Conservation (phyloP, 2,797 vertebrate genomes). For the Phylloscopus collybita region DNA sequence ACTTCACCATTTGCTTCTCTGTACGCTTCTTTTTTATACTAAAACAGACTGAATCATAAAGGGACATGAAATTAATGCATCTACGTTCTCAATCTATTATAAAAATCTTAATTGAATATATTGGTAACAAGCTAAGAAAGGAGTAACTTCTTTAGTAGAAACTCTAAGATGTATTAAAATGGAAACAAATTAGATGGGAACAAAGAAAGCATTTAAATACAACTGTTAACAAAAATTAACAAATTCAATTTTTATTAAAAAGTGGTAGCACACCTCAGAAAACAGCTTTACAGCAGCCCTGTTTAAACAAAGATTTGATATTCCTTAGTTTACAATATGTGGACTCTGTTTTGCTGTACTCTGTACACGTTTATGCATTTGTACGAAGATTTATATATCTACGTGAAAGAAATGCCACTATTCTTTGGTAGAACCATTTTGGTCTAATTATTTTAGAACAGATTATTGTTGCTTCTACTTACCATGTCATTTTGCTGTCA, state of each 20-base stretch:
- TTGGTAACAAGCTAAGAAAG: not conserved
- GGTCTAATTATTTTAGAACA: not conserved
- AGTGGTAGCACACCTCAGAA: not conserved
- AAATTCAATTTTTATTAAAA: not conserved
- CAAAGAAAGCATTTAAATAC: not conserved
- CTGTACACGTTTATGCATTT: not conserved
- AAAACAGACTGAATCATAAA: not conserved
- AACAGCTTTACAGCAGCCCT: not conserved
- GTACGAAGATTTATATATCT: not conserved
- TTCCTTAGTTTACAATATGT: not conserved
- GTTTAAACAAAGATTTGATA: not conserved
- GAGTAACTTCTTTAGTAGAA: not conserved
- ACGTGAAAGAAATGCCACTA: not conserved
- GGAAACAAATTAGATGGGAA: not conserved
- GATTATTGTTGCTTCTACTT: not conserved
- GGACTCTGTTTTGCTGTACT: not conserved
- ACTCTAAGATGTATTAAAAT: not conserved
- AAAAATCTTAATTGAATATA: not conserved
- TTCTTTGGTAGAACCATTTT: not conserved
- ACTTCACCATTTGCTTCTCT: constrained; percentile 23
- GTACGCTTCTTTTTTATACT: not conserved
- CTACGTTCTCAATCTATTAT: not conserved
- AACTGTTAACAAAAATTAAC: not conserved
- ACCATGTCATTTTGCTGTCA: not conserved
- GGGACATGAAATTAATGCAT: not conserved